Percentiles rank a stretch among this genome's conserved stretches.
These are phyloP conservation scores for Pseudomyrmex dendroicus DNA, from an alignment of 1,140 invertebrate genomes.

Conservation along the genomic window DNA sequence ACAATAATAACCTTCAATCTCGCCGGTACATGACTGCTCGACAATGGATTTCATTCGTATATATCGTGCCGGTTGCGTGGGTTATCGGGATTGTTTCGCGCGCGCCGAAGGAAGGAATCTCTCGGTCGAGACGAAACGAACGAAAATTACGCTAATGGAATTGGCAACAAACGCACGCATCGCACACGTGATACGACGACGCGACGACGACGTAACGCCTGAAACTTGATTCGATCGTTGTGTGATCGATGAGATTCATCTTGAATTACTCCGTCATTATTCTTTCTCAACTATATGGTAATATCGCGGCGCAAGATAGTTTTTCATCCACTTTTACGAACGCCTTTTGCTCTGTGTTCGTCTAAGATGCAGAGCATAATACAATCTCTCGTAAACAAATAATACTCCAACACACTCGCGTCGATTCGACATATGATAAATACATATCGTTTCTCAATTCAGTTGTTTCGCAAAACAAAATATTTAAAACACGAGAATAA, in stretches of 20 bases:
- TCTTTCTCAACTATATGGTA: slow-evolving; percentile 12
- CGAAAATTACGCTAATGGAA: slow-evolving; percentile 55
- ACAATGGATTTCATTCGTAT: slow-evolving; percentile 73
- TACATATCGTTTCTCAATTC: too few species aligned
- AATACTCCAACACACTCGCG: too few species aligned
- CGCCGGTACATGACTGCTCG: slow-evolving; percentile 58
- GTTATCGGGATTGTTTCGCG: slow-evolving; percentile 62
- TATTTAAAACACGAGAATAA: too few species aligned
- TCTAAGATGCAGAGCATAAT: not conserved
- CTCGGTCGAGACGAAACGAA: slow-evolving; percentile 52
- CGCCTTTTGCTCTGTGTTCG: not conserved
- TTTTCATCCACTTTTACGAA: slow-evolving; percentile 1
- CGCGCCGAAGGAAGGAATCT: slow-evolving; percentile 35
- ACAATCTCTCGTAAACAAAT: too few species aligned
- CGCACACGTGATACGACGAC: slow-evolving; percentile 21
- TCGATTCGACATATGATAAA: too few species aligned
- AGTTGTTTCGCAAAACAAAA: too few species aligned
- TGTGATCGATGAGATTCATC: slow-evolving; percentile 49
- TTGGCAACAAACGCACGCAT: slow-evolving; percentile 32
- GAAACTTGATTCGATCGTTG: slow-evolving; percentile 23
- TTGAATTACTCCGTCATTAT: slow-evolving; percentile 44
- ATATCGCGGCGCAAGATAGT: slow-evolving; percentile 32
- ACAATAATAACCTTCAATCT: slow-evolving; percentile 76
- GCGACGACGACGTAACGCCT: slow-evolving; percentile 3
- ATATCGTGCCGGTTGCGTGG: slow-evolving; percentile 56